Base-by-base conservation (phyloP, 1,140 invertebrate species). In the Heliconius nattereri region DNA sequence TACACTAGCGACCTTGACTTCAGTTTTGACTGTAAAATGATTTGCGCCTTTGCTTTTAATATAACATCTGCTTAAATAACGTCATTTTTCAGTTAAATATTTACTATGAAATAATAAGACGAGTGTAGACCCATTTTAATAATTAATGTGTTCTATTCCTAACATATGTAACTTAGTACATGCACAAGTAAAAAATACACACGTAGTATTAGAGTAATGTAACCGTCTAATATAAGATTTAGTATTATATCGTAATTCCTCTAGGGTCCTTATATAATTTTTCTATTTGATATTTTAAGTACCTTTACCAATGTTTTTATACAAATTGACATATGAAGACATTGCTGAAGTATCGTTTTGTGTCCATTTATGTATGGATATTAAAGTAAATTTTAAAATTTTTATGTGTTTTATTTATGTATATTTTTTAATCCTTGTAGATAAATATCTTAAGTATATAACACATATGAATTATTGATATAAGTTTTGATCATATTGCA, bases 291-390 rank as follows among this genome's bases (percentile, higher is more conserved):
- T 87, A 89, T 89, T 87, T 87, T 87, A 91, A 89, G 85, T 82
- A 75, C 79, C 87, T 93, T 93, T 90, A 81, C 76, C 88, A 90
- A 91, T 94, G 90, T 92, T 90, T 92, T 93, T 90, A 88, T 92
- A 91, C 82, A 82, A 66, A 75, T 82, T 79, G 79, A 80, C 84
- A 52, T 89, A 87, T 92, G 85, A 91, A 90, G 85, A 90, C 89
- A 94, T 91, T 94, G 90, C 78, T 91, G 90, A 23, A 85, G 83
- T 87, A 85, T 86, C 75, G 87, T 85, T 90, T 92, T 88, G 86
- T 92, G 88, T 93, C 92, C 91, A 92, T 92, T 89, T 87, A 86
- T 91, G 88, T 90, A 90, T 94, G 91, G 92, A 93, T 92, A 90
- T 87, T 93, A 89, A 93, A 92, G 79, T 87, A 89, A 91, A 90